These are phyloP conservation scores for Tenodera sinensis DNA, from an alignment of 2,888 invertebrate species.

Conservation along the genomic window DNA sequence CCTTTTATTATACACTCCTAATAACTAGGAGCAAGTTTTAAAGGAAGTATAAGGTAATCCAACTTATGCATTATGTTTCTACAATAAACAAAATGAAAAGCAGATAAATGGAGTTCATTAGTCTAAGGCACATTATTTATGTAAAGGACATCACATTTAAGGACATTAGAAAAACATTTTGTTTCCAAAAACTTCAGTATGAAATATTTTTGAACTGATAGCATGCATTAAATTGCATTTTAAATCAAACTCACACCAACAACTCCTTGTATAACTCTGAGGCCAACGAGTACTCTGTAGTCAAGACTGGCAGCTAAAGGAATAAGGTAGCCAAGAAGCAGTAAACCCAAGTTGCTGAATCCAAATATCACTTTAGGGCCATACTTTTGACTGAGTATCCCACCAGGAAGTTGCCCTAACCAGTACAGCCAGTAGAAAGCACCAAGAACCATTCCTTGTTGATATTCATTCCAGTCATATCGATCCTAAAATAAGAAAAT, in stretches of 20 bases:
- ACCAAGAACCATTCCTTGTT: slow-evolving; percentile 61
- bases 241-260: slow-evolving; percentile 53
- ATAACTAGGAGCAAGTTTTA: too few relatives aligned
- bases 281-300: slow-evolving; percentile 52
- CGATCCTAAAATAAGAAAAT: slow-evolving; percentile 33
- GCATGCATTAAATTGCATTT: neutral
- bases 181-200: too few relatives aligned
- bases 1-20: too few relatives aligned
- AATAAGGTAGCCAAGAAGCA: slow-evolving; percentile 60
- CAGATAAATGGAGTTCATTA: too few relatives aligned
- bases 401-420: slow-evolving; percentile 68
- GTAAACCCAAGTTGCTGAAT: slow-evolving; percentile 58
- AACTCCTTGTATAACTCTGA: slow-evolving; percentile 65
- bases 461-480: slow-evolving; percentile 61
- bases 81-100: too few relatives aligned
- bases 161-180: too few relatives aligned
- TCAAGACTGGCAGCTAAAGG: slow-evolving; percentile 60
- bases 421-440: slow-evolving; percentile 73
- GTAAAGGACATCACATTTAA: too few relatives aligned
- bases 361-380: slow-evolving; percentile 71
- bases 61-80: too few relatives aligned
- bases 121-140: too few relatives aligned
- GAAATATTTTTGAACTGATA: too few relatives aligned
- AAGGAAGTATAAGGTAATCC: too few relatives aligned
- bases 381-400: slow-evolving; percentile 61